Conservation (phyloP, 1,140 invertebrate species). For the Aricia agestis region DNA sequence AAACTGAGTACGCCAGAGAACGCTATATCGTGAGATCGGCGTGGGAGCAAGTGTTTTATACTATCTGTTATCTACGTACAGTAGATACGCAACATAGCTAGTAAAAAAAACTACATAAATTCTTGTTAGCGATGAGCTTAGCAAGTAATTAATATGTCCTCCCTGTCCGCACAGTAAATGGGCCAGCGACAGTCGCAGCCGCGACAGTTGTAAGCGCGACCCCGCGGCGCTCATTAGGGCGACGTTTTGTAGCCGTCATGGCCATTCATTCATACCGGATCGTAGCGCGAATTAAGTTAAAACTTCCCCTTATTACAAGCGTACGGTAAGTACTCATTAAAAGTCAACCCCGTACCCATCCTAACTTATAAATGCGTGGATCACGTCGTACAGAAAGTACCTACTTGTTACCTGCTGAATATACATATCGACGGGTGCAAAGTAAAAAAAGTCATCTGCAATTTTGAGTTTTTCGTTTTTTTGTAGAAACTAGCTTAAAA, state of each 20-base stretch:
- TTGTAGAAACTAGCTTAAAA: no score
- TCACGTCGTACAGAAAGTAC: not conserved
- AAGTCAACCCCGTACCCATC: not conserved
- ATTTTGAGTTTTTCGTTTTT: no score
- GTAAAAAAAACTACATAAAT: no score
- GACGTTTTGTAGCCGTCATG: constrained; percentile 18
- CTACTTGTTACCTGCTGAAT: not conserved
- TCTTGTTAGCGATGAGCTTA: no score
- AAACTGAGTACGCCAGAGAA: no score
- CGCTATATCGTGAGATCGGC: no score
- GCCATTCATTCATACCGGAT: constrained; percentile 10
- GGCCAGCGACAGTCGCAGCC: not conserved
- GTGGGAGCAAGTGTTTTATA: no score
- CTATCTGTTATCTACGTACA: no score
- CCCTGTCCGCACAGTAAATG: not conserved
- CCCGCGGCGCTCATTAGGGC: constrained; percentile 25
- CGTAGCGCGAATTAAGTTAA: not conserved
- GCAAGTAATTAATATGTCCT: not conserved
- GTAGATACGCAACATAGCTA: no score
- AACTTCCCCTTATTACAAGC: not conserved
- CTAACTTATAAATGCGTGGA: not conserved
- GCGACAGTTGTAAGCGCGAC: constrained; percentile 17
- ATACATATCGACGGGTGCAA: no score
- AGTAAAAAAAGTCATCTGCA: no score
- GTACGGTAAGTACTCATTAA: not conserved